These are phyloP conservation scores for Callitettix versicolor DNA, from an alignment of 1,140 invertebrate genomes.

Conservation along the genomic window DNA sequence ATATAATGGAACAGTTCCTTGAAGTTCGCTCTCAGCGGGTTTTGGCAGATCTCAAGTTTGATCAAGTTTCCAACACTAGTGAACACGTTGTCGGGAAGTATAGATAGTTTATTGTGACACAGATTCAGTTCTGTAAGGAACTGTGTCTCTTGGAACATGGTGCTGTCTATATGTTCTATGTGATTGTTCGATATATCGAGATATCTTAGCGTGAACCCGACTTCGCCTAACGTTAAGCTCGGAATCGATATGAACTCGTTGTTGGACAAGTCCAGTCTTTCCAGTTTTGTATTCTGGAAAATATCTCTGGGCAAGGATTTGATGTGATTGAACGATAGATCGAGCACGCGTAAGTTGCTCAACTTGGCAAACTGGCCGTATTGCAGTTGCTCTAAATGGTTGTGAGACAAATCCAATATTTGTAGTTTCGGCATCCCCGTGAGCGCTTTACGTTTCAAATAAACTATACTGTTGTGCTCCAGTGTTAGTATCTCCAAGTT, in stretches of 20 bases:
- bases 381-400: conserved; percentile 61
- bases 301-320: conserved; percentile 64
- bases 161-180: conserved; percentile 77
- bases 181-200: conserved; percentile 69
- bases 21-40: conserved; percentile 72
- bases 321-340: conserved; percentile 64
- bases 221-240: conserved; percentile 54
- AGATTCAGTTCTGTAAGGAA: conserved; percentile 66
- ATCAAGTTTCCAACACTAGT: conserved; percentile 66
- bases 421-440: conserved; percentile 61
- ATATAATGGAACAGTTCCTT: conserved; percentile 81
- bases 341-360: conserved; percentile 59
- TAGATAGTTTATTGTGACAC: conserved; percentile 67
- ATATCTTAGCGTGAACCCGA: conserved; percentile 60
- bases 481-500: conserved; percentile 62
- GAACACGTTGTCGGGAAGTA: conserved; percentile 81
- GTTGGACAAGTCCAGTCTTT: conserved; percentile 65
- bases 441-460: conserved; percentile 63
- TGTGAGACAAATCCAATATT: conserved; percentile 66
- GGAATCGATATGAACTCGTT: conserved; percentile 71
- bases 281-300: conserved; percentile 66
- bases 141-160: conserved; percentile 71
- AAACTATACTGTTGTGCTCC: conserved; percentile 58
- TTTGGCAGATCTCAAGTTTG: conserved; percentile 67
- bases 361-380: conserved; percentile 74